A percentile compares a stretch with the other conserved stretches of the same genome.
Conservation (phyloP, 1,140 invertebrate genomes). For the Metaphire vulgaris region DNA sequence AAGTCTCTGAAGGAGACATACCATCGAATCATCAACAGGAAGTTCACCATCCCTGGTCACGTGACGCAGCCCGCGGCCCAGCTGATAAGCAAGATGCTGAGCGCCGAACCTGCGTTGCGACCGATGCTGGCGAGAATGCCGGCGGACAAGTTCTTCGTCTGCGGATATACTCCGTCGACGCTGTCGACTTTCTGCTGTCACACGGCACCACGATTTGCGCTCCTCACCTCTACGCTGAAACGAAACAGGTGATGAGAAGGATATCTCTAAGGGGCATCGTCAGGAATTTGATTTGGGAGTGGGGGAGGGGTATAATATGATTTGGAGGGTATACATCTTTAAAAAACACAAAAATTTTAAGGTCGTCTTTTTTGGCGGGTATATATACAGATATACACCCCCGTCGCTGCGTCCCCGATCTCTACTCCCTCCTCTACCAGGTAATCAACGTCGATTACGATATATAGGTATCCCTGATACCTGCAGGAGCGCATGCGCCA, state of each 20-base stretch:
- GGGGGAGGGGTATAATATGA: too few relatives aligned
- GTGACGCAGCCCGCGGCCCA: constrained; percentile 39
- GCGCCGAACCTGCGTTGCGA: constrained; percentile 38
- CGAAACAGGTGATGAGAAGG: neutral
- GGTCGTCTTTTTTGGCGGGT: too few relatives aligned
- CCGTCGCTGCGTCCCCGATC: too few relatives aligned
- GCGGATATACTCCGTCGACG: constrained; percentile 29
- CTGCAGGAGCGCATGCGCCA: too few relatives aligned
- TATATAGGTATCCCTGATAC: too few relatives aligned
- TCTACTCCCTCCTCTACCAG: too few relatives aligned
- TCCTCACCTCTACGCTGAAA: neutral
- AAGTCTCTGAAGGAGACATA: constrained; percentile 51
- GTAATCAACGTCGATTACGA: too few relatives aligned
- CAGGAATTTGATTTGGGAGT: too few relatives aligned
- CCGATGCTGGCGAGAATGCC: constrained; percentile 44
- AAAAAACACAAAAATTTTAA: too few relatives aligned
- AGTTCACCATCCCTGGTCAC: constrained; percentile 42
- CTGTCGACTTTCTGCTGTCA: constrained; percentile 44
- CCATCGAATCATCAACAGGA: constrained; percentile 46
- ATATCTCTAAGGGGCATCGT: neutral
- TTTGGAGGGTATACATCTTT: too few relatives aligned
- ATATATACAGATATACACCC: too few relatives aligned
- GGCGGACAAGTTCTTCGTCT: constrained; percentile 43
- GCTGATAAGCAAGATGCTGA: constrained; percentile 45
- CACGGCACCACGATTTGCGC: constrained; percentile 42